phyloP scores from a whole-genome alignment of 2,113 vertebrate species.

The Pelmatolapia mariae region DNA sequence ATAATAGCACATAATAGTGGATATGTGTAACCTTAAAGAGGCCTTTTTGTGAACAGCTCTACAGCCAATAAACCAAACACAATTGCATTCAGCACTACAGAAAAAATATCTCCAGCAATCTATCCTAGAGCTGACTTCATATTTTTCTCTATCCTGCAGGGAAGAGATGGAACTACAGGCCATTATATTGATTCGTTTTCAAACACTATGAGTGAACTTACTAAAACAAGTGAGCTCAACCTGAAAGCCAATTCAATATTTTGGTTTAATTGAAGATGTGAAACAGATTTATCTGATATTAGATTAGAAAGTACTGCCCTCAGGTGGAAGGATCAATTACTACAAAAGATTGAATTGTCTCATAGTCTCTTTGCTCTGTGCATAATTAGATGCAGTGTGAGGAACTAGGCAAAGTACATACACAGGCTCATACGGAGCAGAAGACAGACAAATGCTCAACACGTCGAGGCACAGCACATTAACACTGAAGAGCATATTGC shows the following conservation, averaged over 20 bases:
- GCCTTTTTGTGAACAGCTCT: background rate
- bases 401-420: background rate
- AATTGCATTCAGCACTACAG: background rate
- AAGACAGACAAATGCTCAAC: background rate
- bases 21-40: background rate
- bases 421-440: background rate
- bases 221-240: conserved; percentile 1
- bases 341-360: conserved; percentile 59
- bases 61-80: background rate
- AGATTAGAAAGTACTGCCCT: conserved; percentile 76
- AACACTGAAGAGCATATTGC: background rate
- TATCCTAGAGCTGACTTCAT: background rate
- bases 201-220: background rate
- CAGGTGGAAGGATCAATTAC: conserved; percentile 76
- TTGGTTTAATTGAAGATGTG: conserved; percentile 61
- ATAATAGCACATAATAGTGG: background rate
- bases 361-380: conserved; percentile 19
- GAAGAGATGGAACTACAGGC: background rate
- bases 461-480: background rate
- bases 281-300: conserved; percentile 62
- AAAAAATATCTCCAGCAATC: background rate
- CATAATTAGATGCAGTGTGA: conserved; percentile 38
- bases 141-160: conserved; percentile 10
- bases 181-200: background rate
- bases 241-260: conserved; percentile 21